Base-by-base conservation (phyloP, 2,888 invertebrate species). In the Melinopterus prodromus region DNA sequence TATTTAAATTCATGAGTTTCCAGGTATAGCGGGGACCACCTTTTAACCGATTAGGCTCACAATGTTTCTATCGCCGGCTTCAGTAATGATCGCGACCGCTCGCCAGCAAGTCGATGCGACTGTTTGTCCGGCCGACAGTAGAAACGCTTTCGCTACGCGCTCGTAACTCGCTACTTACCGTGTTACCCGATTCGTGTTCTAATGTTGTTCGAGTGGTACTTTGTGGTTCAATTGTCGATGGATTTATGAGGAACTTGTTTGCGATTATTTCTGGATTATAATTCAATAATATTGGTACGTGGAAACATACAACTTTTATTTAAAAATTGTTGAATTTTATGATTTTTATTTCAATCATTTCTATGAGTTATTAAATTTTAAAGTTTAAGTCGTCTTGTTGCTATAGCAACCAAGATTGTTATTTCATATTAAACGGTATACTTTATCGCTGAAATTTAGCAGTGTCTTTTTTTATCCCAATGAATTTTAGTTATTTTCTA, bases 1-100 rank as follows among this genome's bases (percentile, higher is more conserved):
- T 78, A 75, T 79, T 79, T 79, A 79, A 79, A 79, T 74, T 74
- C 79, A 79, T 79, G 79, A 79, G 79, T 70, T 79, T 72, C 53
- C 79, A 79, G 77, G 79, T 79, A 79, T 79, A 72, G 79, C 72
- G 76, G 77, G 79, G 79, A 69, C 71, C 71, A 35, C 35, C 79
- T 71, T 69, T 76, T 12, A 53, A 53, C 53, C 53, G 53, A 53
- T 53, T 53, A 53, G 53, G 53, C 76, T 72, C 77, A 79, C 79
- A 79, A 77, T 77, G 71, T 69, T 77, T 79, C 76, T 79, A 76
- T 79, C 71, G 79, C 77, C 71, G 71, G 69, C 69, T 71, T 72
- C 77, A 79, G 76, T 79, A 77, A 76, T 79, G 71, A 79, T 79
- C 72, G 77, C 79, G 76, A 71, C 77, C 12, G 53, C 53, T 12